A percentile compares a stretch with the other conserved stretches of the same genome.
phyloP scores from a whole-genome alignment of 2,888 invertebrate genomes.

The Xiphydria camelus region DNA sequence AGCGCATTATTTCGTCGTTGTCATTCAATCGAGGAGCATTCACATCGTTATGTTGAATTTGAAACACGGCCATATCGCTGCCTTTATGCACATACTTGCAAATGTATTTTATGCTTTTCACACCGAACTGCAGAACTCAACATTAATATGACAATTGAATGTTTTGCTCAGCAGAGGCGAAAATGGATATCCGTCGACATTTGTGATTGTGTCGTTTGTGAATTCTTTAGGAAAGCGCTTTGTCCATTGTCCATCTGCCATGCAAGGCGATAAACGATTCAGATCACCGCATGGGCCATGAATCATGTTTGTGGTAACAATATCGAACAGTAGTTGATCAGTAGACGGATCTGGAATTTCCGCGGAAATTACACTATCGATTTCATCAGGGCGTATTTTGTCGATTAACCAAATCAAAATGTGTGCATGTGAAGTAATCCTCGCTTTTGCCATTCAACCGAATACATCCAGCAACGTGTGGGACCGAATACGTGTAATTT shows the following conservation, averaged over 20 bases:
- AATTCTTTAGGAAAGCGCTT: slow-evolving; percentile 32
- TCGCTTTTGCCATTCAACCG: slow-evolving; percentile 43
- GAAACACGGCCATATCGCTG: slow-evolving; percentile 27
- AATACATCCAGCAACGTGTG: slow-evolving; percentile 8
- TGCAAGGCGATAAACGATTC: slow-evolving; percentile 50
- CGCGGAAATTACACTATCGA: slow-evolving; percentile 30
- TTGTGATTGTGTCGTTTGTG: slow-evolving; percentile 29
- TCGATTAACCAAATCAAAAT: slow-evolving; percentile 44
- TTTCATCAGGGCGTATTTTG: slow-evolving; percentile 38
- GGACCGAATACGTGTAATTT: slow-evolving; percentile 6
- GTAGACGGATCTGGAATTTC: slow-evolving; percentile 33
- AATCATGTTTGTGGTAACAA: slow-evolving; percentile 50
- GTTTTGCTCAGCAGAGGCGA: slow-evolving; percentile 28
- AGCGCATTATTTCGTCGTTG: slow-evolving; percentile 31
- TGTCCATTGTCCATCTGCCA: slow-evolving; percentile 47
- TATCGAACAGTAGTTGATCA: slow-evolving; percentile 30
- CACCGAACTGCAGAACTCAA: slow-evolving; percentile 49
- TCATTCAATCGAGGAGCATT: slow-evolving; percentile 24
- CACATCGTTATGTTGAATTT: slow-evolving; percentile 12
- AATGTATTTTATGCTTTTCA: slow-evolving; percentile 41
- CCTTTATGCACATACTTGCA: slow-evolving; percentile 45
- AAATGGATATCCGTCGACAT: slow-evolving; percentile 35
- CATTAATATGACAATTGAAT: slow-evolving; percentile 49
- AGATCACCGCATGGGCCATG: slow-evolving; percentile 55
- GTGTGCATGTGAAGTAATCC: slow-evolving; percentile 44